phyloP scores from a whole-genome alignment of 2,888 invertebrate genomes.

The Brachylomia viminalis region DNA sequence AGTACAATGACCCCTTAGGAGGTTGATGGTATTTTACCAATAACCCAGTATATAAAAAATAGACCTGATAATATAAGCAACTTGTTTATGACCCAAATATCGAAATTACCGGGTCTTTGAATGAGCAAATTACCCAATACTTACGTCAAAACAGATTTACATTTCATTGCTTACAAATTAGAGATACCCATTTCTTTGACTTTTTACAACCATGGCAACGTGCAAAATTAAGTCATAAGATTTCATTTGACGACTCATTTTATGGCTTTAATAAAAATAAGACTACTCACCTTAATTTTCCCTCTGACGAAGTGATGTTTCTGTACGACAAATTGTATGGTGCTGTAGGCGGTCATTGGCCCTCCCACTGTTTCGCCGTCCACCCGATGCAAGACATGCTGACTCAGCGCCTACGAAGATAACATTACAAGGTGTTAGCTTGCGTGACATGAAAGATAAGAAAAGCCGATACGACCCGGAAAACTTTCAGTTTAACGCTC shows the following conservation, averaged over 20 bases:
- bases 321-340: slow-evolving; percentile 85
- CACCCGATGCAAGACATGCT: slow-evolving; percentile 86
- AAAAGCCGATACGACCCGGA: slow-evolving; percentile 36
- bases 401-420: slow-evolving; percentile 80
- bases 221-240: slow-evolving; percentile 38
- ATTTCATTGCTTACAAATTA: slow-evolving; percentile 27
- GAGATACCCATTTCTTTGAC: neutral
- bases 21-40: no score
- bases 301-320: slow-evolving; percentile 85
- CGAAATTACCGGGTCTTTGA: neutral
- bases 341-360: slow-evolving; percentile 86
- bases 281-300: slow-evolving; percentile 81
- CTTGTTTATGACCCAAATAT: neutral
- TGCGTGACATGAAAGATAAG: slow-evolving; percentile 64
- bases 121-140: slow-evolving; percentile 3
- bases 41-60: no score
- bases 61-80: neutral
- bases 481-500: slow-evolving; percentile 51
- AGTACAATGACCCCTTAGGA: no score
- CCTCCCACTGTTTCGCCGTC: slow-evolving; percentile 80
- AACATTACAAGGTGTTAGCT: slow-evolving; percentile 60
- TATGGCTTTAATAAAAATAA: slow-evolving; percentile 35
- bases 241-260: slow-evolving; percentile 40
- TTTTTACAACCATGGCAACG: neutral
- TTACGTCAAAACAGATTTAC: slow-evolving; percentile 12